Evolutionary conservation across 2,113 vertebrate species (phyloP).

Genomic region (Siniperca knerii): DNA sequence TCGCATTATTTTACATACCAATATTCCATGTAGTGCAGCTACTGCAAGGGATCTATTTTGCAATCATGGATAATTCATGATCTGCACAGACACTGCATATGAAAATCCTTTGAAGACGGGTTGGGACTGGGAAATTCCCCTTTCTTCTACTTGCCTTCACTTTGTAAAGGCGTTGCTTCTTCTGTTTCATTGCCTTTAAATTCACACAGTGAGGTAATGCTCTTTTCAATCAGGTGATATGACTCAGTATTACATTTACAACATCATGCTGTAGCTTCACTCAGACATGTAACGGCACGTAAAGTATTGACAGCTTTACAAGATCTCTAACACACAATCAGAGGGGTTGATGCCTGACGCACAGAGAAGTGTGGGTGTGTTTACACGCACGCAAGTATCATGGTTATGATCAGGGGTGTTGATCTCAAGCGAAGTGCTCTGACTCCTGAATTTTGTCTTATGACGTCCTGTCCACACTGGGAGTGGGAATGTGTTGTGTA

Average conservation of each 20-base stretch:
- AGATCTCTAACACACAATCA: background rate
- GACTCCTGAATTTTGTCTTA: background rate
- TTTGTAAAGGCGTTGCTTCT: constrained; percentile 35
- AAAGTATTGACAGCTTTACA: constrained; percentile 11
- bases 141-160: constrained; percentile 43
- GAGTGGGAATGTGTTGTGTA: no score
- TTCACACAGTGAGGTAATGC: constrained; percentile 25
- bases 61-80: constrained; percentile 79
- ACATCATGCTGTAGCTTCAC: constrained; percentile 1
- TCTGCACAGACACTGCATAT: constrained; percentile 54
- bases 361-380: background rate
- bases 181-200: constrained; percentile 33
- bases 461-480: no score
- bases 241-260: constrained; percentile 17
- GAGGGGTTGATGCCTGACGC: background rate
- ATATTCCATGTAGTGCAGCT: constrained; percentile 56
- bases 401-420: background rate
- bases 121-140: constrained; percentile 37
- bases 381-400: background rate
- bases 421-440: background rate
- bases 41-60: constrained; percentile 64
- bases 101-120: constrained; percentile 64
- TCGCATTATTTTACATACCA: constrained; percentile 78
- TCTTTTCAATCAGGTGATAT: background rate
- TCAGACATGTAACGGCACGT: constrained; percentile 1